Percentiles rank a stretch among this genome's conserved stretches.
These are phyloP conservation scores for Patiria pectinifera DNA, from an alignment of 53 echinoderm and acorn worm species.

Conservation along the genomic window DNA sequence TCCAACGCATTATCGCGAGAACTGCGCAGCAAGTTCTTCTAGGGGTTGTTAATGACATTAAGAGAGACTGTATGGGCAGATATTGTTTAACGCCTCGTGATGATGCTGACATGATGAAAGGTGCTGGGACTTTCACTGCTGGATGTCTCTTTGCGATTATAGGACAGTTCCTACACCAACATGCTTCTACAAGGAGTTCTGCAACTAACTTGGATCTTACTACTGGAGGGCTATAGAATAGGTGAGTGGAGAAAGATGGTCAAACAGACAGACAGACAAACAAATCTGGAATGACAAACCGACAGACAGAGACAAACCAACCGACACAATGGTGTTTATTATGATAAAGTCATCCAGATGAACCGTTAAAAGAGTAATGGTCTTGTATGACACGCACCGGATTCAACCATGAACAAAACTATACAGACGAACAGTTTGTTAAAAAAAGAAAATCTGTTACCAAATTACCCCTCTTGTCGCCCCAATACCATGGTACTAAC, in stretches of 20 bases:
- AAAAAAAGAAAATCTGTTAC: too few relatives aligned
- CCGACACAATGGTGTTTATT: background rate
- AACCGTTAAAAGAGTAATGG: too few relatives aligned
- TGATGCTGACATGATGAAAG: background rate
- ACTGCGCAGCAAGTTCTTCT: background rate
- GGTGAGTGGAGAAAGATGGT: slow-evolving; percentile 22
- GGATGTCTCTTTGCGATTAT: background rate
- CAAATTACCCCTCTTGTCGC: too few relatives aligned
- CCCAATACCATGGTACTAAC: too few relatives aligned
- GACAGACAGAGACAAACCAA: background rate
- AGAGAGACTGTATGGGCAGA: background rate
- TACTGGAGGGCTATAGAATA: slow-evolving; percentile 42
- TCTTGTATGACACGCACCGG: too few relatives aligned
- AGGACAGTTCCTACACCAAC: background rate
- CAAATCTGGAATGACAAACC: background rate
- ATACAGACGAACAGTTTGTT: too few relatives aligned
- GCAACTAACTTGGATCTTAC: slow-evolving; percentile 48
- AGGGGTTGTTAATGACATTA: background rate
- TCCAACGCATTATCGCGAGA: too few relatives aligned
- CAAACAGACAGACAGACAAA: background rate
- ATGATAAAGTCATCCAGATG: background rate
- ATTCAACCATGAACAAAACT: too few relatives aligned
- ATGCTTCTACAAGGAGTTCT: background rate
- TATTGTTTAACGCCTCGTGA: background rate
- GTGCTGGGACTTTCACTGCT: background rate